Evolutionary conservation across 2,797 vertebrate genomes (phyloP).

Genomic region (Sylvia borin): DNA sequence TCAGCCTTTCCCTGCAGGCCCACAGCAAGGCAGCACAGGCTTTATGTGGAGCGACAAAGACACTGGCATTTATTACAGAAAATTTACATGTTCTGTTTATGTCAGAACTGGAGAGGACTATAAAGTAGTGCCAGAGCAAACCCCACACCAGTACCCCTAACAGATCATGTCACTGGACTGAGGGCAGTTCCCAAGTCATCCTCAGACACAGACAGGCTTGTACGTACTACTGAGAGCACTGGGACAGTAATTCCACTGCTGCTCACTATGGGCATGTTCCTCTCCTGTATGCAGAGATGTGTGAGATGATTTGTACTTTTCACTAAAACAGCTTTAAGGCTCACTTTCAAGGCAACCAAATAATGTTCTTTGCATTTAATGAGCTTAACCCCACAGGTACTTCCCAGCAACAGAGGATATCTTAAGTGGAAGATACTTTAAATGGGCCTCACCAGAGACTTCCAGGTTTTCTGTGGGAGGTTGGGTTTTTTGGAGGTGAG

Average conservation of each 20-base stretch:
- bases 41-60: neutral
- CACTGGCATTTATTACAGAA: neutral
- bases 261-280: neutral
- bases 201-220: fast-evolving
- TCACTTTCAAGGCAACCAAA: neutral
- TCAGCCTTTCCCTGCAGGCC: neutral
- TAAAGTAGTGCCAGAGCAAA: neutral
- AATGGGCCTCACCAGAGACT: neutral
- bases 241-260: neutral
- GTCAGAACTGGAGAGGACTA: neutral
- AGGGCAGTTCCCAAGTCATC: neutral
- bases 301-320: neutral
- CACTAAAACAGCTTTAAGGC: neutral
- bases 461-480: neutral
- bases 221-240: fast-evolving
- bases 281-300: neutral
- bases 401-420: neutral
- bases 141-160: neutral
- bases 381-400: neutral
- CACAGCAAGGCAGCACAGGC: neutral
- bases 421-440: neutral
- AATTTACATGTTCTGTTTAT: neutral
- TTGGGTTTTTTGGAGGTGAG: neutral
- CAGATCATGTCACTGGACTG: neutral
- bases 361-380: neutral